Percentiles rank a stretch among this genome's conserved stretches.
Conservation (phyloP, 2,113 vertebrate genomes). For the Petromus typicus region DNA sequence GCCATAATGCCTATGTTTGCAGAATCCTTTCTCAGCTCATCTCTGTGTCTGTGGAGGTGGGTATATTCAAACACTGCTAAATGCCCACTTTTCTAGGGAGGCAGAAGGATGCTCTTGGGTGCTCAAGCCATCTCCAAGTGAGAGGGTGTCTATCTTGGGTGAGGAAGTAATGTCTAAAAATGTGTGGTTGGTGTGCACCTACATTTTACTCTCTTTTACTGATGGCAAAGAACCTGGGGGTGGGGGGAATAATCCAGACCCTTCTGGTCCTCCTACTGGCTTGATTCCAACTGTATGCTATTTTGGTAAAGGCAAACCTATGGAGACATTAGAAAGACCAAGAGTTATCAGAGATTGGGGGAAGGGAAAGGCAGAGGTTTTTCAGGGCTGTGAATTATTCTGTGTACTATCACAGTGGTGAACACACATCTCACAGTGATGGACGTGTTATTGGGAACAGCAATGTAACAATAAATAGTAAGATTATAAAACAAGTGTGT, state of each 20-base stretch:
- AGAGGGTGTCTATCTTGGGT: background rate
- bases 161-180: background rate
- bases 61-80: background rate
- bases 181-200: background rate
- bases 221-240: background rate
- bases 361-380: background rate
- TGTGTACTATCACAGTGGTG: background rate
- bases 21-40: background rate
- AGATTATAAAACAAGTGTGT: constrained; percentile 20
- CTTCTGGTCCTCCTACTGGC: background rate
- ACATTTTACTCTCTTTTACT: background rate
- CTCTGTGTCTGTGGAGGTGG: background rate
- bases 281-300: background rate
- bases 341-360: background rate
- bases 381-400: background rate
- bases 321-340: background rate
- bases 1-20: background rate
- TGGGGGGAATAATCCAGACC: background rate
- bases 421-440: background rate
- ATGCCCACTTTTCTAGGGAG: background rate
- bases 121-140: background rate
- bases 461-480: background rate
- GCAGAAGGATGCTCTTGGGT: background rate
- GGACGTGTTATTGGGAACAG: background rate
- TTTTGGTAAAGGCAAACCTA: background rate